Conservation (phyloP, 2,888 invertebrate species). For the Eurytoma californica region DNA sequence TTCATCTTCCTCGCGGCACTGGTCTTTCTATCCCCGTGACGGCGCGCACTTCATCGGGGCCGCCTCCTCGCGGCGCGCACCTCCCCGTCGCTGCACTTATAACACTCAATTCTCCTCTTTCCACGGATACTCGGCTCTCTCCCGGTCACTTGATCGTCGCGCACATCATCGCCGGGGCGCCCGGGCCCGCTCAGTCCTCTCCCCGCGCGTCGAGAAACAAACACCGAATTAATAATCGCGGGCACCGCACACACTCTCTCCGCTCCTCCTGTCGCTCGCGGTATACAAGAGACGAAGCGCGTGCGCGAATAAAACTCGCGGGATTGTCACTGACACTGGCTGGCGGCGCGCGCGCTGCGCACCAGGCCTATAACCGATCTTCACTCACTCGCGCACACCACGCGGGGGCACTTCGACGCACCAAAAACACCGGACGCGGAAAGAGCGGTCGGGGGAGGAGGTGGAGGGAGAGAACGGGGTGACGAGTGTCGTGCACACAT, state of each 20-base stretch:
- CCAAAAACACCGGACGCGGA: neutral
- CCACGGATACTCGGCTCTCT: neutral
- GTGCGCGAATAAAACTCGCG: neutral
- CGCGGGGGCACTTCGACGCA: neutral
- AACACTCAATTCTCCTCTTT: neutral
- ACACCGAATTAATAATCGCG: neutral
- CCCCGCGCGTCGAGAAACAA: neutral
- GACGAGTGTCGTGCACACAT: constrained; percentile 2
- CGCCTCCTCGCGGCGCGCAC: neutral
- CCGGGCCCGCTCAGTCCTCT: neutral
- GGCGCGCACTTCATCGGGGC: constrained; percentile 6
- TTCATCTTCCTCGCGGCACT: constrained; percentile 1
- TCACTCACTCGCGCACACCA: neutral
- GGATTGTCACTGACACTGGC: neutral
- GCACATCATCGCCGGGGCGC: constrained; percentile 62
- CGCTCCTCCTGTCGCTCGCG: neutral
- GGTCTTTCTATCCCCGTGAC: neutral
- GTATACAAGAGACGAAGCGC: neutral
- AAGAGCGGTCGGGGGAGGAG: too few species aligned
- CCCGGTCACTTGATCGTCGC: constrained; percentile 48
- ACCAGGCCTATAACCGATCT: neutral
- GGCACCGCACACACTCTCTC: neutral
- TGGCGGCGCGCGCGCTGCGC: neutral
- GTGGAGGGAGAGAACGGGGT: neutral
- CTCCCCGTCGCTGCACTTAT: neutral